phyloP scores from a whole-genome alignment of 2,797 vertebrate genomes.

The Phyllotis vaccarum region DNA sequence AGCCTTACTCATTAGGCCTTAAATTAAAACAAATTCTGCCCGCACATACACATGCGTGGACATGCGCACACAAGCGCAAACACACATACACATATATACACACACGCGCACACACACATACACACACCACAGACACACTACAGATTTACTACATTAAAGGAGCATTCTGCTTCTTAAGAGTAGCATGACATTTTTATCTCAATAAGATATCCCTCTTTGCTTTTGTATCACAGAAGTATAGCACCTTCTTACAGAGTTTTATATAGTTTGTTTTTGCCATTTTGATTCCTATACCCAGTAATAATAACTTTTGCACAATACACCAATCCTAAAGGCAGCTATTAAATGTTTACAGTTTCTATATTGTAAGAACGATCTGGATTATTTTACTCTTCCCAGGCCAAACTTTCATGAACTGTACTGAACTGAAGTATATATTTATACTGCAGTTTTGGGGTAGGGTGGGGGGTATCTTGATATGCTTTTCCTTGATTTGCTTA shows the following conservation, averaged over 20 bases:
- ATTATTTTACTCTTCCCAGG: slow-evolving; percentile 90
- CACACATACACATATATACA: slow-evolving; percentile 78
- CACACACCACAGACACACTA: slow-evolving; percentile 85
- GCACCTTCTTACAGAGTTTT: slow-evolving; percentile 92
- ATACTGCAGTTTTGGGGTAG: slow-evolving; percentile 85
- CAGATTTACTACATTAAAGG: slow-evolving; percentile 86
- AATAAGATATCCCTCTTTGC: slow-evolving; percentile 86
- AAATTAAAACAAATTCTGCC: slow-evolving; percentile 87
- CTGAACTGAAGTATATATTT: slow-evolving; percentile 88
- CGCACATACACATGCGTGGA: slow-evolving; percentile 6
- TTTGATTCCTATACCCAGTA: slow-evolving; percentile 89
- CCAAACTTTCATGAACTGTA: slow-evolving; percentile 88
- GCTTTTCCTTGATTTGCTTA: slow-evolving; percentile 87
- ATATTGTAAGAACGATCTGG: slow-evolving; percentile 89
- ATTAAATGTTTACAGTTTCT: slow-evolving; percentile 94
- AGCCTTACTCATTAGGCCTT: slow-evolving; percentile 94
- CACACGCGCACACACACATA: not conserved
- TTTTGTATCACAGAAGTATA: slow-evolving; percentile 89
- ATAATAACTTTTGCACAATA: slow-evolving; percentile 97
- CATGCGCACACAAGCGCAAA: not conserved
- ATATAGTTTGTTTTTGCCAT: slow-evolving; percentile 90
- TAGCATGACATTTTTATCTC: slow-evolving; percentile 86
- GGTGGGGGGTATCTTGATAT: slow-evolving; percentile 82
- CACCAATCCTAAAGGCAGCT: slow-evolving; percentile 97
- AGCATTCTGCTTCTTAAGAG: slow-evolving; percentile 87